Conservation (phyloP, 1,140 invertebrate genomes). For the Chironomus striatipennis region DNA sequence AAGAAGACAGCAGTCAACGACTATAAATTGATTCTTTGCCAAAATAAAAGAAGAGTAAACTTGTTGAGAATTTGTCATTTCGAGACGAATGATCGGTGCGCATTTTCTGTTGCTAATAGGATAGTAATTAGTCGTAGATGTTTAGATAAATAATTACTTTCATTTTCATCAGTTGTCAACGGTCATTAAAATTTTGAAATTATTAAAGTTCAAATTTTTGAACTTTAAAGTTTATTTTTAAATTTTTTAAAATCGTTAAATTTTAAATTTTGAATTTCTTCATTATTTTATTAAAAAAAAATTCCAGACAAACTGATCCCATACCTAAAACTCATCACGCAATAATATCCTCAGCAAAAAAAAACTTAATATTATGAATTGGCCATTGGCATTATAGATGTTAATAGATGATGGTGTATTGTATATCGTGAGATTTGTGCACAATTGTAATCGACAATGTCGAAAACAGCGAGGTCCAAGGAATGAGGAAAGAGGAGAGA, state of each 20-base stretch:
- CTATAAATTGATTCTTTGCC: constrained; percentile 22
- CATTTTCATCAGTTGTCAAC: too few relatives aligned
- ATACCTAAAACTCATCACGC: too few relatives aligned
- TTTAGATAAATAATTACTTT: too few relatives aligned
- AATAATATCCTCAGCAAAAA: background rate
- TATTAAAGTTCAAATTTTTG: too few relatives aligned
- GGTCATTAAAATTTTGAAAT: too few relatives aligned
- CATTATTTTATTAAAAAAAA: too few relatives aligned
- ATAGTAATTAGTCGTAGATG: too few relatives aligned
- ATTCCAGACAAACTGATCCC: too few relatives aligned
- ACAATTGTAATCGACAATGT: background rate
- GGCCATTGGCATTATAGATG: constrained; percentile 11
- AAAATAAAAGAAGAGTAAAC: background rate
- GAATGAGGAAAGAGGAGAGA: background rate
- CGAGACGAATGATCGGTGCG: too few relatives aligned
- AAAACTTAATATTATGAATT: background rate
- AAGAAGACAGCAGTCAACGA: background rate
- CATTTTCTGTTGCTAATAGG: too few relatives aligned
- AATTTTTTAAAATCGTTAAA: background rate
- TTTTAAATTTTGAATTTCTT: too few relatives aligned
- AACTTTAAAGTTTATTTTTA: too few relatives aligned
- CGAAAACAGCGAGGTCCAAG: background rate
- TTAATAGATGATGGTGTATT: constrained; percentile 6
- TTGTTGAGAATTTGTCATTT: background rate
- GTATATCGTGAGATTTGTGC: background rate